phyloP scores from a whole-genome alignment of 1,140 invertebrate species.

The Pseudomyrmex concolor region DNA sequence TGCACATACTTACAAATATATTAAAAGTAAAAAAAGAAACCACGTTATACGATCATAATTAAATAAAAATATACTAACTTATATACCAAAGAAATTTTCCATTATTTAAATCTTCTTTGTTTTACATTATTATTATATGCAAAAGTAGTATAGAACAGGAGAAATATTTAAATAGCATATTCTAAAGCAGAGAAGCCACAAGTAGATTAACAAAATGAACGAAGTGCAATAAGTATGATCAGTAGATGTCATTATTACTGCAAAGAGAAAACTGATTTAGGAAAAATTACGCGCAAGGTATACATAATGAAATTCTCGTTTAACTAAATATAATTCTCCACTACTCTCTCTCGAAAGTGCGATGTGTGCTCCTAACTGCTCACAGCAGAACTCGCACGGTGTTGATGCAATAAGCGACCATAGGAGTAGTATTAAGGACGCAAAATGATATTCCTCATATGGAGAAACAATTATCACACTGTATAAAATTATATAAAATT shows the following conservation, averaged over 20 bases:
- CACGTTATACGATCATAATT: no score
- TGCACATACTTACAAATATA: background rate
- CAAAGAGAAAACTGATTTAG: background rate
- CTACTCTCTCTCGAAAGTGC: conserved; percentile 14
- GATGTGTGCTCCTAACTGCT: background rate
- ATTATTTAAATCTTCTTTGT: no score
- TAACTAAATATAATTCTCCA: conserved; percentile 26
- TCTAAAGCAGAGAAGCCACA: background rate
- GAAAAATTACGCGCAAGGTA: conserved; percentile 2
- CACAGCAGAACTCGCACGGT: background rate
- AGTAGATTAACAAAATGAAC: background rate
- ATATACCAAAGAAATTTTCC: no score
- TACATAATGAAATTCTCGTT: conserved; percentile 1
- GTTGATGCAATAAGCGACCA: conserved; percentile 41
- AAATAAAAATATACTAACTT: no score
- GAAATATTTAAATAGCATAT: background rate
- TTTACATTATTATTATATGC: no score
- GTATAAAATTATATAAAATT: background rate
- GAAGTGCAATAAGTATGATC: background rate
- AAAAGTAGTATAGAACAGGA: background rate
- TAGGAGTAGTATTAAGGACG: background rate
- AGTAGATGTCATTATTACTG: background rate
- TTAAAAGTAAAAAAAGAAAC: background rate
- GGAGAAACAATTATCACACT: conserved; percentile 5
- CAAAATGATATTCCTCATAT: background rate